phyloP scores from a whole-genome alignment of 2,797 vertebrate genomes.

The Halcyon badia region DNA sequence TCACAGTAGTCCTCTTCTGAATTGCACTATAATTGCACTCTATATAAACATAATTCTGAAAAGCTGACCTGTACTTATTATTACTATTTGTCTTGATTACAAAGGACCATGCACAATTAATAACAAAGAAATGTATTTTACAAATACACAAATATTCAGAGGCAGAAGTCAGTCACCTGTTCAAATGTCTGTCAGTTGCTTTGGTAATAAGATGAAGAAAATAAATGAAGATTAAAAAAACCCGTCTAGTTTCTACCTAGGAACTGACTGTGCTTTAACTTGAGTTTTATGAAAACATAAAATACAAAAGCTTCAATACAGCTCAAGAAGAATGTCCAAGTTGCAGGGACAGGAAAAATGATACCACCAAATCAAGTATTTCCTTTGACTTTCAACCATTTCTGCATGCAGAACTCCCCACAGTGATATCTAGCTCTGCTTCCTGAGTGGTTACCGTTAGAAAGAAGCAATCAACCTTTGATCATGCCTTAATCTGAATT shows the following conservation, averaged over 20 bases:
- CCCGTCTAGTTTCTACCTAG: neutral
- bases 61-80: neutral
- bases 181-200: neutral
- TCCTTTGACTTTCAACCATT: neutral
- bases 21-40: neutral
- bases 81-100: neutral
- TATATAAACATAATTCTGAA: neutral
- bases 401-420: neutral
- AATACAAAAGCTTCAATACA: neutral
- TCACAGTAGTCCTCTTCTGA: slow-evolving; percentile 7
- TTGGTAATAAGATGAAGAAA: neutral
- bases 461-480: neutral
- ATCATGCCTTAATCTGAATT: neutral
- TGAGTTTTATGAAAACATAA: neutral
- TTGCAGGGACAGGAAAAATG: neutral
- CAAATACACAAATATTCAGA: neutral
- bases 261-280: neutral
- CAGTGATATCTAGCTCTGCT: neutral
- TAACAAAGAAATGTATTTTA: neutral
- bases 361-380: neutral
- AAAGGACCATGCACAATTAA: neutral
- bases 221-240: neutral
- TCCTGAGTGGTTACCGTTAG: neutral
- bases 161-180: neutral
- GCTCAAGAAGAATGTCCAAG: neutral